phyloP scores from a whole-genome alignment of 2,888 invertebrate species.

The Rotaria socialis region DNA sequence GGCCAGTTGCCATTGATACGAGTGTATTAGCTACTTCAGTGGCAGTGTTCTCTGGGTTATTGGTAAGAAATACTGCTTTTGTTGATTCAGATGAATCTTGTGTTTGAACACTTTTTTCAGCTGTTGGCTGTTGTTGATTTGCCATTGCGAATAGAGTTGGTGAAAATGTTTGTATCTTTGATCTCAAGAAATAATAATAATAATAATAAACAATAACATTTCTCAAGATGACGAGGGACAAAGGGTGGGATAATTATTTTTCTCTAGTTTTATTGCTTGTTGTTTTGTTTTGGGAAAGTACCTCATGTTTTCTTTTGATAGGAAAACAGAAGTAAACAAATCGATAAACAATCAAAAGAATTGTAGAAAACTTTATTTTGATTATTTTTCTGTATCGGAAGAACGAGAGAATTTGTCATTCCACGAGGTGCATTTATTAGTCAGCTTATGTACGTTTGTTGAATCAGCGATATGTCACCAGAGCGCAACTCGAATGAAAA shows the following conservation, averaged over 20 bases:
- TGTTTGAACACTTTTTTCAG: conserved; percentile 35
- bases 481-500: neutral
- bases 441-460: neutral
- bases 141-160: neutral
- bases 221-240: neutral
- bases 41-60: neutral
- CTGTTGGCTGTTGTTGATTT: neutral
- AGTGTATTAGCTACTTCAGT: conserved; percentile 28
- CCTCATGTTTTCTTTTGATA: neutral
- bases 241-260: neutral
- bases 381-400: neutral
- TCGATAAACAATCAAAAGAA: neutral
- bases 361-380: neutral
- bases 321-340: neutral
- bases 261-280: neutral
- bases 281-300: neutral
- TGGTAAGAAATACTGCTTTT: neutral
- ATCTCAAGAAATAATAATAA: neutral
- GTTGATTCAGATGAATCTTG: neutral
- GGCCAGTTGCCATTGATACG: neutral
- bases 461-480: neutral
- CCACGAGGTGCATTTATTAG: neutral
- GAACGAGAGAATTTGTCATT: neutral
- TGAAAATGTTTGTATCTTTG: conserved; percentile 13
- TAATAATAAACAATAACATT: neutral